A percentile compares a stretch with the other conserved stretches of the same genome.
phyloP scores from a whole-genome alignment of 1,140 invertebrate genomes.

The Drosophila virilis region DNA sequence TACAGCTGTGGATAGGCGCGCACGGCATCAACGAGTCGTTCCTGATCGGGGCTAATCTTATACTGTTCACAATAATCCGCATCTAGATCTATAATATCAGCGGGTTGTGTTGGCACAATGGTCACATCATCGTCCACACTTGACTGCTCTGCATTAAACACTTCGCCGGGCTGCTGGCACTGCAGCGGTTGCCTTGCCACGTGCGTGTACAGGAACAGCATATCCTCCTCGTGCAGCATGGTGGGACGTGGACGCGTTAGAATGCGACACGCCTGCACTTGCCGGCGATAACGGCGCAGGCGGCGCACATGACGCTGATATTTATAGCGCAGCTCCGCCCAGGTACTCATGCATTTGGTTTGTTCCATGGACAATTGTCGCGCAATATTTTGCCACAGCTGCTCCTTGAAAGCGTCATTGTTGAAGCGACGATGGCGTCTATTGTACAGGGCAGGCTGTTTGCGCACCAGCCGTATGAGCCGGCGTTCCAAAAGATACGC shows the following conservation, averaged over 20 bases:
- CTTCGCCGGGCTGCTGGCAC: no score
- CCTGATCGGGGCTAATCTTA: neutral
- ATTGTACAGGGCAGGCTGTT: constrained; percentile 41
- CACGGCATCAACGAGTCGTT: constrained; percentile 51
- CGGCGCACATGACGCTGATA: constrained; percentile 63
- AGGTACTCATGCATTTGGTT: constrained; percentile 46
- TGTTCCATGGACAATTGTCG: constrained; percentile 1
- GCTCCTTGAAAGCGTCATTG: constrained; percentile 35
- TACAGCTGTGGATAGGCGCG: constrained; percentile 64
- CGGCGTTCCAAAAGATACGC: constrained; percentile 9
- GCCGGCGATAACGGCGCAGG: constrained; percentile 38
- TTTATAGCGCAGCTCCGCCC: constrained; percentile 57
- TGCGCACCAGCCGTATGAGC: constrained; percentile 39
- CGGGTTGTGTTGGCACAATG: constrained; percentile 7
- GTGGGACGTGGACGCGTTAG: constrained; percentile 26
- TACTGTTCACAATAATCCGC: constrained; percentile 18
- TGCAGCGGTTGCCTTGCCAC: constrained; percentile 30
- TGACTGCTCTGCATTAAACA: no score
- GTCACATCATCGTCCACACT: constrained; percentile 28
- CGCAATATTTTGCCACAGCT: constrained; percentile 53
- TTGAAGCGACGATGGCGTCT: constrained; percentile 26
- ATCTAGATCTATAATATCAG: constrained; percentile 58
- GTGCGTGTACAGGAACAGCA: constrained; percentile 68
- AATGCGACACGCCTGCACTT: neutral
- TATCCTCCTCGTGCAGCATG: constrained; percentile 61